Evolutionary conservation across 2,797 vertebrate species (phyloP), one percentile per base, ranked within the genome.

Genomic region (Dromococcyx pavoninus): DNA sequence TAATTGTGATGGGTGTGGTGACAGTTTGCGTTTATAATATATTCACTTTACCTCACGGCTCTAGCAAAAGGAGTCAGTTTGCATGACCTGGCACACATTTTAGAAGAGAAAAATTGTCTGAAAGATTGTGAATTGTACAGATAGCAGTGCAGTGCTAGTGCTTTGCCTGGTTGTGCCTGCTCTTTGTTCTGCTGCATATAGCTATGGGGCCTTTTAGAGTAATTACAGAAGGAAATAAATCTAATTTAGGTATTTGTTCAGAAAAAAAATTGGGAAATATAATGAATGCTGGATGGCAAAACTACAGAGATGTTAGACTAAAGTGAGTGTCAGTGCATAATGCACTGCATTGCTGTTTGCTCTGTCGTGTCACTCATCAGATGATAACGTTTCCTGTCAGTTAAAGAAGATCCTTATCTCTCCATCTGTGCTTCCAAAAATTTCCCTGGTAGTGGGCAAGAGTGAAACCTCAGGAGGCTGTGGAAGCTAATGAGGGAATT

Each of bases 1-100:
- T 95, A 94, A 94, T 91, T 96, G 95, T 94, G 93, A 91, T 94
- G 83, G 94, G 92, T 85, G 86, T 85, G 83, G 83, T 94, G 95
- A 93, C 91, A 94, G 88, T 91, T 91, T 96, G 95, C 83, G 87
- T 93, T 91, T 86, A 79, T 94, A 93, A 94, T 94, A 82, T 74
- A 74, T 86, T 93, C 95, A n/a, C 65, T 73, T 90, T 89, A 71
- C 57, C 65, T 58, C 86, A 43, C 5, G 15, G 77, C 67, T 94
- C 35, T 33, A 78, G 65, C 69, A 86, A 60, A 71, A 66, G 67
- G 86, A 78, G 84, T 77, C 93, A 76, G 43, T 86, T 94, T 82
- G 77, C 86, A 88, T 86, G 85, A 91, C 74, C 71, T 62, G 82
- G 74, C 86, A 82, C 66, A 89, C 69, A 58, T 87, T 94, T 86